phyloP scores from a whole-genome alignment of 2,888 invertebrate genomes.

The Scrobipalpa atriplicella region DNA sequence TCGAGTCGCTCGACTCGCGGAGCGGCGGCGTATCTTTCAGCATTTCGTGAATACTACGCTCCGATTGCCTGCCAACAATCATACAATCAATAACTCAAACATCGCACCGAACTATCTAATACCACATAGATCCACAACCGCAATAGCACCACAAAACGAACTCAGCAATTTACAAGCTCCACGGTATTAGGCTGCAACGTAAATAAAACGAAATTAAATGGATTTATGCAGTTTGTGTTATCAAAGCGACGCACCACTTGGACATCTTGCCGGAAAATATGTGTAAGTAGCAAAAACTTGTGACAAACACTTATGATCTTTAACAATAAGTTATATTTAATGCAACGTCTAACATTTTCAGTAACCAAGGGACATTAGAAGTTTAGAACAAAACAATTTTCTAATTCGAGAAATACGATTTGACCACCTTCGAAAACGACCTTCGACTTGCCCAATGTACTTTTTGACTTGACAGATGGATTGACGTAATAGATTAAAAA shows the following conservation, averaged over 20 bases:
- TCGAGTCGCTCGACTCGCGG: constrained; percentile 88
- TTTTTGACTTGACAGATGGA: no score
- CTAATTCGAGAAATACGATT: background rate
- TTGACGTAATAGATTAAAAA: no score
- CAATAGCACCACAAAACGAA: constrained; percentile 2
- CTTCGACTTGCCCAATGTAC: no score
- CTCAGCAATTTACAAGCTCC: background rate
- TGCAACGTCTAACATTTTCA: constrained; percentile 11
- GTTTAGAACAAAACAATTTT: background rate
- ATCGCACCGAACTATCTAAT: background rate
- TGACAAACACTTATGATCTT: background rate
- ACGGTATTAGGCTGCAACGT: background rate
- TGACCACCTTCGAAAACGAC: background rate
- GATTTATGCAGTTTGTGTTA: background rate
- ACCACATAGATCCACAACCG: background rate
- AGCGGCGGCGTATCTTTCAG: constrained; percentile 91
- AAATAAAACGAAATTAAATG: background rate
- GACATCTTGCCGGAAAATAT: constrained; percentile 29
- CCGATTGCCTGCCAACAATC: constrained; percentile 71
- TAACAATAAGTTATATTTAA: background rate
- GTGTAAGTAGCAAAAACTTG: background rate
- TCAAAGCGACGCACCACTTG: constrained; percentile 31
- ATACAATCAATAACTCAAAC: constrained; percentile 28
- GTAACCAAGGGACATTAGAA: background rate
- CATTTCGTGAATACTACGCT: constrained; percentile 93